Percentiles rank a stretch among this genome's conserved stretches.
Evolutionary conservation across 2,797 vertebrate genomes (phyloP).

Genomic region (Phalanger gymnotis): DNA sequence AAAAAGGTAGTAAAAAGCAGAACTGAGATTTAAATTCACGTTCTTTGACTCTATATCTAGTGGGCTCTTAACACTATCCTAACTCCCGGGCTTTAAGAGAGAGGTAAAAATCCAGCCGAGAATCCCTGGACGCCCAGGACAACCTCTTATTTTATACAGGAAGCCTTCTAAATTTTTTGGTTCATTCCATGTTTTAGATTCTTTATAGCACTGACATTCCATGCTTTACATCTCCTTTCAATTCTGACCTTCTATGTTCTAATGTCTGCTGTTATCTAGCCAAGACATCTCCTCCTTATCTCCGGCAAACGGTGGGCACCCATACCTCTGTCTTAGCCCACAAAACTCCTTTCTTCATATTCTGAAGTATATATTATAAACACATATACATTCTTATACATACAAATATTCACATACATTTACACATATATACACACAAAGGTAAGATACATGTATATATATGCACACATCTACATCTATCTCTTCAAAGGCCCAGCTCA

Average conservation of each 20-base stretch:
- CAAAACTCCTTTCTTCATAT: neutral
- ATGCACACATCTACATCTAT: neutral
- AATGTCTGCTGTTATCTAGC: neutral
- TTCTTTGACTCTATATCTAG: neutral
- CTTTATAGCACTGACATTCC: neutral
- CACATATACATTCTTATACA: neutral
- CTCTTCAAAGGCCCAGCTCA: neutral
- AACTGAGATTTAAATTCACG: neutral
- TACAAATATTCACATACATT: neutral
- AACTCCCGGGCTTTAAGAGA: neutral
- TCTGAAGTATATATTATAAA: neutral
- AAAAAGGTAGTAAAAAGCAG: neutral
- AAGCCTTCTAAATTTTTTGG: neutral
- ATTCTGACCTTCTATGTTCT: neutral
- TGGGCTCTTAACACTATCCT: neutral
- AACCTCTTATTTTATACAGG: neutral
- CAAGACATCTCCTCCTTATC: neutral
- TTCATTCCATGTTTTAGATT: neutral
- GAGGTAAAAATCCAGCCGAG: neutral
- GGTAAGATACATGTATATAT: neutral
- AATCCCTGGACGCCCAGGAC: neutral
- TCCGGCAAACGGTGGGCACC: neutral
- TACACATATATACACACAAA: no score
- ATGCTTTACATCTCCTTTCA: neutral
- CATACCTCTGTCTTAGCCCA: neutral